Percentiles rank a stretch among this genome's conserved stretches.
Evolutionary conservation across 2,888 invertebrate species (phyloP).

Genomic region (Argynnis bischoffii): DNA sequence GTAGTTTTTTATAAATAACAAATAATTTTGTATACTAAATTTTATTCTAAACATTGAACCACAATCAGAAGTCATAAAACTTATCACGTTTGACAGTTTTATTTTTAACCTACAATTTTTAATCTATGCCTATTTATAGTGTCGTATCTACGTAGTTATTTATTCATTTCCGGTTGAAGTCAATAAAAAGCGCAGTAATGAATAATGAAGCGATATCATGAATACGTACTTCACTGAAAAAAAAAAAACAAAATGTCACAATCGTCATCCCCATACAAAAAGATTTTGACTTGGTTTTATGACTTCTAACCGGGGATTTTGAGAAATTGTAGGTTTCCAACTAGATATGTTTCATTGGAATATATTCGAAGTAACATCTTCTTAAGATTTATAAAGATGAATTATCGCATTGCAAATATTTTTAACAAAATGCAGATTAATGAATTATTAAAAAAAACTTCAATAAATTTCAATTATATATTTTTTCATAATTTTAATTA

Average conservation of each 20-base stretch:
- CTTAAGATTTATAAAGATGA: too few relatives aligned
- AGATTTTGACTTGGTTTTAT: constrained; percentile 38
- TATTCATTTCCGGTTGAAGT: too few relatives aligned
- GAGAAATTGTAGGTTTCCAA: constrained; percentile 32
- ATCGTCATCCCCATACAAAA: neutral
- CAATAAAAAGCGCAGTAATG: too few relatives aligned
- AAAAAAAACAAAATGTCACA: neutral
- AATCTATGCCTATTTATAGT: neutral
- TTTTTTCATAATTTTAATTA: too few relatives aligned
- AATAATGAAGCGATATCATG: constrained; percentile 20
- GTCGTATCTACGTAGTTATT: neutral
- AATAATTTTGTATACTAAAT: too few relatives aligned
- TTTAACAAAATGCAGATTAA: too few relatives aligned
- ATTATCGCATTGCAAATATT: too few relatives aligned
- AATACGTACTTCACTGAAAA: neutral
- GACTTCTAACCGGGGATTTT: constrained; percentile 41
- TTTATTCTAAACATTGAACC: constrained; percentile 7
- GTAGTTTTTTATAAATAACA: too few relatives aligned
- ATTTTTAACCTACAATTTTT: constrained; percentile 1
- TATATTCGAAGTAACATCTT: too few relatives aligned
- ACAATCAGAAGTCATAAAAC: constrained; percentile 46
- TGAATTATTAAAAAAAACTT: too few relatives aligned
- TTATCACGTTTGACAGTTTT: constrained; percentile 14
- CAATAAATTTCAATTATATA: too few relatives aligned
- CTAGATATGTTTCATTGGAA: too few relatives aligned